phyloP scores from a whole-genome alignment of 2,113 vertebrate genomes.

The Theristicus caerulescens region DNA sequence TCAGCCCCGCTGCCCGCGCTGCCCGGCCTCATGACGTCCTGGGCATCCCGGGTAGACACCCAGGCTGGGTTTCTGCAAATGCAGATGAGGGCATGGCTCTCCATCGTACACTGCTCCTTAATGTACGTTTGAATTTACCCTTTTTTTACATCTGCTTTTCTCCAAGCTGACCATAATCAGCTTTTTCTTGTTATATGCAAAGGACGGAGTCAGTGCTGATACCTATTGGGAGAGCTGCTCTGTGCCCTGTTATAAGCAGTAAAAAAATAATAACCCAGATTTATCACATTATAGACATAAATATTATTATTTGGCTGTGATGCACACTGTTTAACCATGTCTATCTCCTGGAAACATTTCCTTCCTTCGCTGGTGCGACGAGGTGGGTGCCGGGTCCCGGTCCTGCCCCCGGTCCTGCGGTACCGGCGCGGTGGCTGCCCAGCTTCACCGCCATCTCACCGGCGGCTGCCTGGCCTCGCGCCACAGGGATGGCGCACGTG shows the following conservation, averaged over 20 bases:
- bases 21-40: accelerated
- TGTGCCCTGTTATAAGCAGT: background rate
- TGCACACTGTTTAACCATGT: background rate
- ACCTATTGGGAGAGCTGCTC: background rate
- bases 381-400: background rate
- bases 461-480: too few species aligned
- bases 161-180: background rate
- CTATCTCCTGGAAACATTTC: background rate
- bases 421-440: background rate
- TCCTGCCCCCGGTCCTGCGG: background rate
- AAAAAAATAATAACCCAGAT: background rate
- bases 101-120: too few species aligned
- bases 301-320: background rate
- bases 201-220: background rate
- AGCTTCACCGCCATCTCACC: background rate
- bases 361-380: background rate
- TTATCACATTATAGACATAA: background rate
- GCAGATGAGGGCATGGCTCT: background rate
- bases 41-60: accelerated
- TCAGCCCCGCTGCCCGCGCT: background rate
- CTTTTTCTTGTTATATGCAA: background rate
- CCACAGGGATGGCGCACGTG: accelerated
- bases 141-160: background rate
- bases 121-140: background rate
- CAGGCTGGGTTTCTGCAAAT: background rate